phyloP scores from a whole-genome alignment of 2,888 invertebrate genomes.

The Xestia sexstrigata region DNA sequence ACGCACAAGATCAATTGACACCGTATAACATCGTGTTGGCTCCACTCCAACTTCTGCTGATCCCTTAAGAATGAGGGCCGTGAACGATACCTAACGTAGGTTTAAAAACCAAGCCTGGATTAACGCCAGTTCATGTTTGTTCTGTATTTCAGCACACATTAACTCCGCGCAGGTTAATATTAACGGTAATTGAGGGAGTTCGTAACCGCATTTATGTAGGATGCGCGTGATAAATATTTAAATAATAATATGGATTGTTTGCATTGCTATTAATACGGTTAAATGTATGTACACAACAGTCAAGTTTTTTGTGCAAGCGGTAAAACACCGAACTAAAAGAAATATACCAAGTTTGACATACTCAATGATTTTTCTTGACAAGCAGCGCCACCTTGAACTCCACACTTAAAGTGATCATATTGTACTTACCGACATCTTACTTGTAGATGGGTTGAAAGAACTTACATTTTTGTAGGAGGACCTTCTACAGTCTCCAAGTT shows the following conservation, averaged over 20 bases:
- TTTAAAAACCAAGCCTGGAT: slow-evolving; percentile 40
- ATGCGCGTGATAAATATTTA: slow-evolving; percentile 32
- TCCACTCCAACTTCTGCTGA: slow-evolving; percentile 51
- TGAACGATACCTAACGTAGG: slow-evolving; percentile 37
- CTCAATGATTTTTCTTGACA: not conserved
- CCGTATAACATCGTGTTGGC: slow-evolving; percentile 56
- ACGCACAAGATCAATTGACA: slow-evolving; percentile 60
- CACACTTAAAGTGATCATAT: not conserved
- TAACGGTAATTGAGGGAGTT: slow-evolving; percentile 38
- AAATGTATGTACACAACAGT: not conserved
- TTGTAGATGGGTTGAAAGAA: too few relatives aligned
- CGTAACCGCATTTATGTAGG: slow-evolving; percentile 42
- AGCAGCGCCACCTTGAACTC: not conserved
- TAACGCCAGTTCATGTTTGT: slow-evolving; percentile 21
- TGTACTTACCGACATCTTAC: too few relatives aligned
- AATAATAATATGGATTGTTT: slow-evolving; percentile 20
- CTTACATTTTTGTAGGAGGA: too few relatives aligned
- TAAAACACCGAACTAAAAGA: not conserved
- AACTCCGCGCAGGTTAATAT: slow-evolving; percentile 39
- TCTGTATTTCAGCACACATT: slow-evolving; percentile 34
- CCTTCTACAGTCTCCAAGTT: too few relatives aligned
- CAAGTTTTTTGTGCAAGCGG: not conserved
- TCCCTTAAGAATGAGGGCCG: slow-evolving; percentile 56
- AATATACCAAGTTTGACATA: not conserved
- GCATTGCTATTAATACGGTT: slow-evolving; percentile 6